Conservation (phyloP, 2,888 invertebrate species). For the Leistus spinibarbis region DNA sequence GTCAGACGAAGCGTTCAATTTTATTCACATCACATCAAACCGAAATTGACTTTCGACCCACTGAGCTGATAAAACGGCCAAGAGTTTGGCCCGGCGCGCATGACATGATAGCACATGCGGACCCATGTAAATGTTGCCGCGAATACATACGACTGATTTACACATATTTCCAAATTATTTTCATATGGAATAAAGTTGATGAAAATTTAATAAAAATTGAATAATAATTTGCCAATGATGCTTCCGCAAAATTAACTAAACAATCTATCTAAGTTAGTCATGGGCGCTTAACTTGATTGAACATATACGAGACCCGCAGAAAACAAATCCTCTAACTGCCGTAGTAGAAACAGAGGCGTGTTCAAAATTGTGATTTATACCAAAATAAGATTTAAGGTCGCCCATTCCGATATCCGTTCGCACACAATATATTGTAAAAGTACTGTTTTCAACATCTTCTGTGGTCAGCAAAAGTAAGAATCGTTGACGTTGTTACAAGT, state of each 20-base stretch:
- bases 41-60: conserved; percentile 57
- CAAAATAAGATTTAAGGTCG: conserved; percentile 31
- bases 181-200: too few species aligned
- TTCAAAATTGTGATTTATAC: conserved; percentile 39
- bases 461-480: conserved; percentile 24
- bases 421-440: conserved; percentile 35
- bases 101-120: conserved; percentile 10
- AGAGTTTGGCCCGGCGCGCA: conserved; percentile 35
- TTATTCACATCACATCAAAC: conserved; percentile 57
- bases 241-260: background rate
- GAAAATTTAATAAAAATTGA: too few species aligned
- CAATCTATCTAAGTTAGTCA: conserved; percentile 25
- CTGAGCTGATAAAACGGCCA: conserved; percentile 54
- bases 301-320: conserved; percentile 14
- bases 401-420: conserved; percentile 39
- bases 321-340: conserved; percentile 23
- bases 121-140: background rate
- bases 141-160: too few species aligned
- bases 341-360: conserved; percentile 23
- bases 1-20: conserved; percentile 51
- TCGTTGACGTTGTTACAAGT: conserved; percentile 28
- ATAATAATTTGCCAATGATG: too few species aligned
- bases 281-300: conserved; percentile 31
- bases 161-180: too few species aligned
- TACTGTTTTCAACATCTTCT: conserved; percentile 13